Percentiles rank a stretch among this genome's conserved stretches.
Evolutionary conservation across 1,140 invertebrate species (phyloP).

Genomic region (Conus betulinus): DNA sequence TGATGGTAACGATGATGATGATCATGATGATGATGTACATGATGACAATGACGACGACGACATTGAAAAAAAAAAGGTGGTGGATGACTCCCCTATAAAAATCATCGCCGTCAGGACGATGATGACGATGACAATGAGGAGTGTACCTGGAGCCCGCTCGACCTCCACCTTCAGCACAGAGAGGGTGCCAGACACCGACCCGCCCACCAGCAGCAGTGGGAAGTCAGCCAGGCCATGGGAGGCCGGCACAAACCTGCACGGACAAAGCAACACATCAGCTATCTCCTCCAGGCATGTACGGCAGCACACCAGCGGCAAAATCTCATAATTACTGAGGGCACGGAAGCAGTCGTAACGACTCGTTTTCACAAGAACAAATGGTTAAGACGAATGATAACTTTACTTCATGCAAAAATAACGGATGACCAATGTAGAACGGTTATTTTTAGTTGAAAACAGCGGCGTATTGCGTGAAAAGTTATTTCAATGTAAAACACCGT

Average conservation of each 20-base stretch:
- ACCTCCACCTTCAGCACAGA: constrained; percentile 43
- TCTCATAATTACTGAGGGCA: too few species aligned
- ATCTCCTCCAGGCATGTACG: too few species aligned
- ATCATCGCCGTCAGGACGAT: not conserved
- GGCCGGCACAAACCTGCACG: constrained; percentile 41
- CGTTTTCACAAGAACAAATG: too few species aligned
- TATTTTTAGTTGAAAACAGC: too few species aligned
- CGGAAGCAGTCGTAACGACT: too few species aligned
- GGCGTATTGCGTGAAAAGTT: too few species aligned
- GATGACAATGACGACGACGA: constrained; percentile 17
- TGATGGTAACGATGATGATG: not conserved
- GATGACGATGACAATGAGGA: not conserved
- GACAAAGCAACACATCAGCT: too few species aligned
- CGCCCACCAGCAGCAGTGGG: constrained; percentile 49
- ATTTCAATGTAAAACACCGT: too few species aligned
- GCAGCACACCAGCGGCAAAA: too few species aligned
- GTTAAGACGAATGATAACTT: too few species aligned
- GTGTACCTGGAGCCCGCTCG: not conserved
- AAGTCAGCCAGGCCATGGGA: constrained; percentile 42
- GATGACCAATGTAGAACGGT: too few species aligned
- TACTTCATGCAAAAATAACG: too few species aligned
- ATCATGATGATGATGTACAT: not conserved
- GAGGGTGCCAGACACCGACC: constrained; percentile 47
- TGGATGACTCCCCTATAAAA: not conserved
- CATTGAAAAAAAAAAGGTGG: not conserved